Evolutionary conservation across 2,113 vertebrate genomes (phyloP).

Genomic region (Poecilia latipinna): DNA sequence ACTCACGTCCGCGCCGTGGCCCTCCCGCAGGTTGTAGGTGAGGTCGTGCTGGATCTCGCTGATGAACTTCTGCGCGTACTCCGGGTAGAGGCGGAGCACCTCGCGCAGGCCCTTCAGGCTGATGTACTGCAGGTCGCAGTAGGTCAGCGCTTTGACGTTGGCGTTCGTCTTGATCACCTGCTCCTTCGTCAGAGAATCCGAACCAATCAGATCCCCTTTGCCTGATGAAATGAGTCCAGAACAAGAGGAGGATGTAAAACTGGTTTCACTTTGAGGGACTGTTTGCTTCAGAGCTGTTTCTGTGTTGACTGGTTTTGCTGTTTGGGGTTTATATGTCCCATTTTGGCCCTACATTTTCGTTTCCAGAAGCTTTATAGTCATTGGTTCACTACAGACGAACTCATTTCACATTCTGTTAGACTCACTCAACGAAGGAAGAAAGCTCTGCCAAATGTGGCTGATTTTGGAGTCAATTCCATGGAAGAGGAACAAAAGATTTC

Average conservation of each 20-base stretch:
- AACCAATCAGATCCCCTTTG: constrained; percentile 86
- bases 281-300: neutral
- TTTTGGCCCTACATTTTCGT: no score
- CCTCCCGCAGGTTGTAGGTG: constrained; percentile 85
- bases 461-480: no score
- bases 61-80: constrained; percentile 86
- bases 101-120: constrained; percentile 84
- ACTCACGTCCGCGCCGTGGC: constrained; percentile 81
- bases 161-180: constrained; percentile 87
- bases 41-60: constrained; percentile 87
- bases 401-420: no score
- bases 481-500: no score
- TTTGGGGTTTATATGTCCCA: neutral
- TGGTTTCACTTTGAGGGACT: neutral
- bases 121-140: constrained; percentile 87
- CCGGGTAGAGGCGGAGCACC: constrained; percentile 84
- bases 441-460: no score
- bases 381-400: no score
- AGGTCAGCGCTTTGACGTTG: constrained; percentile 86
- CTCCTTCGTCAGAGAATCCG: constrained; percentile 83
- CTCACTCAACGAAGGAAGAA: no score
- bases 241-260: neutral
- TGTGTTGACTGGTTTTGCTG: neutral
- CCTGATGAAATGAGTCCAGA: constrained; percentile 58
- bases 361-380: no score